These are phyloP conservation scores for Cairina moschata DNA, from an alignment of 2,113 vertebrate species.

Conservation along the genomic window DNA sequence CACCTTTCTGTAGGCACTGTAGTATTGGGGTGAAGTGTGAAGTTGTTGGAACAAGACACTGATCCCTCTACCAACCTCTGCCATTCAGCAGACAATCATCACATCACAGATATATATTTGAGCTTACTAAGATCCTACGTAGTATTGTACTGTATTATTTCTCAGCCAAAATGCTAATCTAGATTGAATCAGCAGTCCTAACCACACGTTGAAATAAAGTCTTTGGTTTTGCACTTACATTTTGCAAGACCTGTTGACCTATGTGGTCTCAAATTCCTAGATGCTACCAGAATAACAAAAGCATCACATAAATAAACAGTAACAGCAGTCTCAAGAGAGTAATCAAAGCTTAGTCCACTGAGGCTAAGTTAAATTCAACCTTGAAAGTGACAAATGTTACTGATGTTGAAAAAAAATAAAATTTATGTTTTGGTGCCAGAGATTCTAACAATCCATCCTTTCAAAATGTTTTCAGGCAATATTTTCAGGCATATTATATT, in stretches of 20 bases:
- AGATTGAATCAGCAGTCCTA: background rate
- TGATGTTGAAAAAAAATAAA: background rate
- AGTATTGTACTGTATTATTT: background rate
- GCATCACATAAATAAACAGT: background rate
- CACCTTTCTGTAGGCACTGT: background rate
- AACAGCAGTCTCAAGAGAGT: background rate
- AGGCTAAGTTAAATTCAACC: background rate
- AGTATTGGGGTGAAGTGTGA: background rate
- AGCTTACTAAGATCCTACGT: background rate
- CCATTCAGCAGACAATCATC: background rate
- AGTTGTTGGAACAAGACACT: background rate
- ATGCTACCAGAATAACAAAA: background rate
- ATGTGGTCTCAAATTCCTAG: background rate
- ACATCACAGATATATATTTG: background rate
- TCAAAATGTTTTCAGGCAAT: background rate
- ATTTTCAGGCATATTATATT: background rate
- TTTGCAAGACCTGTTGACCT: background rate
- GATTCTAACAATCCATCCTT: background rate
- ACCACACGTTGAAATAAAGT: background rate
- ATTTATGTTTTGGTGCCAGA: background rate
- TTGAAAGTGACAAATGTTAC: background rate
- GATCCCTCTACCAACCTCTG: background rate
- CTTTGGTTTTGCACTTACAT: background rate
- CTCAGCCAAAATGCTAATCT: background rate
- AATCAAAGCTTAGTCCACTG: background rate